Percentiles rank a stretch among this genome's conserved stretches.
Evolutionary conservation across 2,797 vertebrate genomes (phyloP).

Genomic region (Anguilla obscura): DNA sequence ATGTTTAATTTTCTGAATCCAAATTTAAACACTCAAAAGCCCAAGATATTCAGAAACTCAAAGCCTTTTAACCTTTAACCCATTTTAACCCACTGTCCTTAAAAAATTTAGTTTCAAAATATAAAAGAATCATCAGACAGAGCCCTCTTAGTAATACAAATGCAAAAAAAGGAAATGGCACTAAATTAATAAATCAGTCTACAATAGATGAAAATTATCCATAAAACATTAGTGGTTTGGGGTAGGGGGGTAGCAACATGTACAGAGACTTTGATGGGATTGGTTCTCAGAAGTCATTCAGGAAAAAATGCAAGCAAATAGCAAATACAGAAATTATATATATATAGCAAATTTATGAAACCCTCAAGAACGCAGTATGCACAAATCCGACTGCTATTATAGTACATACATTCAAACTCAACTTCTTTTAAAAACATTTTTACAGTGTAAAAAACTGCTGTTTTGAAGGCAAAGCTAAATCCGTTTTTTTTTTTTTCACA

Average conservation of each 20-base stretch:
- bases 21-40: constrained; percentile 3
- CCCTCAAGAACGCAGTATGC: neutral
- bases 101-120: constrained; percentile 16
- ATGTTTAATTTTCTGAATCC: neutral
- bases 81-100: neutral
- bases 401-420: constrained; percentile 14
- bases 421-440: neutral
- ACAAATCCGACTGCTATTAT: neutral
- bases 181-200: constrained; percentile 13
- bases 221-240: constrained; percentile 12
- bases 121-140: neutral
- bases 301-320: neutral
- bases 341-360: neutral
- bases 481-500: neutral
- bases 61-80: constrained; percentile 2
- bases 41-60: neutral
- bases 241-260: neutral
- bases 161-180: constrained; percentile 8
- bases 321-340: neutral
- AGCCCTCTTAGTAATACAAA: neutral
- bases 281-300: neutral
- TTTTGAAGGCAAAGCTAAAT: neutral
- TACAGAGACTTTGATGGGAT: neutral
- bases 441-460: neutral
- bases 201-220: constrained; percentile 12